Percentiles rank a stretch among this genome's conserved stretches.
These are phyloP conservation scores for Syritta pipiens DNA, from an alignment of 2,888 invertebrate species.

Conservation along the genomic window DNA sequence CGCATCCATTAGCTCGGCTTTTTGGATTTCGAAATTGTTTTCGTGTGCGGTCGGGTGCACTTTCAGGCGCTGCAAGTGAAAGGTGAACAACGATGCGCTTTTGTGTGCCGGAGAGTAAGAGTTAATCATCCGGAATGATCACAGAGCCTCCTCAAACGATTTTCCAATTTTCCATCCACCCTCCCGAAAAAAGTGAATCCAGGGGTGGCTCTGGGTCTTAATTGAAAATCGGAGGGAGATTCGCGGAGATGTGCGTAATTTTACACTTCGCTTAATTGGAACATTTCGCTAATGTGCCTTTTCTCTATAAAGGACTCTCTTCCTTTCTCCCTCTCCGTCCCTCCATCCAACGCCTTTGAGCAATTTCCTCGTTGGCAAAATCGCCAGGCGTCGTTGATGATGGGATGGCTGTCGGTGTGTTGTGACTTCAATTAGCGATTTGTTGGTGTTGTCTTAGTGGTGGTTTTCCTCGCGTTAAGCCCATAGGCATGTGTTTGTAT, in stretches of 20 bases:
- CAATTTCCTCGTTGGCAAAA: conserved; percentile 14
- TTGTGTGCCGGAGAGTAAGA: conserved; percentile 56
- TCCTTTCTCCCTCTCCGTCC: too few relatives aligned
- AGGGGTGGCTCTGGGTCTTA: neutral
- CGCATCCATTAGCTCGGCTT: conserved; percentile 58
- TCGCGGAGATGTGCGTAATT: conserved; percentile 39
- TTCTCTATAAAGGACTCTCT: too few relatives aligned
- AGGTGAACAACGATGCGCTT: conserved; percentile 50
- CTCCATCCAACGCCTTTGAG: too few relatives aligned
- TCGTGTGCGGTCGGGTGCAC: conserved; percentile 21
- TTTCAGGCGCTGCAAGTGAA: too few relatives aligned
- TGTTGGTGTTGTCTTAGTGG: conserved; percentile 10
- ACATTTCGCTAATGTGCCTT: conserved; percentile 41
- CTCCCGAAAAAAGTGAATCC: neutral
- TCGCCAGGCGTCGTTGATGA: neutral
- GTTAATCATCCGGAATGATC: conserved; percentile 63
- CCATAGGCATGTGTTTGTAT: too few relatives aligned
- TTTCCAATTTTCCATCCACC: conserved; percentile 1
- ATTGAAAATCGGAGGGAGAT: conserved; percentile 13
- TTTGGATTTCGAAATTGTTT: too few relatives aligned
- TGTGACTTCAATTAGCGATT: conserved; percentile 25
- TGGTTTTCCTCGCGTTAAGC: neutral
- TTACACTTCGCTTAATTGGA: conserved; percentile 47
- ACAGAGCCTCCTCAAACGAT: conserved; percentile 18
- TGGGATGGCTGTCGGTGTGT: neutral